Conservation (phyloP, 2,113 vertebrate genomes). For the Vulpes lagopus region DNA sequence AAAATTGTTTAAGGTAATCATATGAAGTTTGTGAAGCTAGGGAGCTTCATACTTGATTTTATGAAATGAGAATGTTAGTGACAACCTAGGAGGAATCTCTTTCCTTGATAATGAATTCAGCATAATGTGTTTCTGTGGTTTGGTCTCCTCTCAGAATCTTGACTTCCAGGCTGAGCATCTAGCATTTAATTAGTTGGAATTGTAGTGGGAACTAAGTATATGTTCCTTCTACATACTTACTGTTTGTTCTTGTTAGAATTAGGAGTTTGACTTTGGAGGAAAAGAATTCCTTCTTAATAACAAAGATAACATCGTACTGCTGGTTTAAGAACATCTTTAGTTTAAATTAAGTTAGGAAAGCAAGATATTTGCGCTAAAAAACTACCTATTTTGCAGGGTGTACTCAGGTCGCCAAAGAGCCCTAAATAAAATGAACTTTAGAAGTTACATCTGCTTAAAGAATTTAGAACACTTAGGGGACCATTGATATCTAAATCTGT, state of each 20-base stretch:
- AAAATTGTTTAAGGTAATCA: neutral
- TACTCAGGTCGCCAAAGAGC: neutral
- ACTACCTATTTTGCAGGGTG: neutral
- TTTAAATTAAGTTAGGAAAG: conserved; percentile 19
- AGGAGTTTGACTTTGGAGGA: neutral
- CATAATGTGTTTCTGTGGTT: conserved; percentile 45
- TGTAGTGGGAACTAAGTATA: conserved; percentile 3
- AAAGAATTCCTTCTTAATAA: neutral
- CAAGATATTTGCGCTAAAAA: conserved; percentile 42
- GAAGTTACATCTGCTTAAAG: neutral
- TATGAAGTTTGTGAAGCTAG: conserved; percentile 30
- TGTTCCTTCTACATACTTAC: neutral
- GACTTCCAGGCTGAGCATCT: neutral
- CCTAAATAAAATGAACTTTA: neutral
- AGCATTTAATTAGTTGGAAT: conserved; percentile 49
- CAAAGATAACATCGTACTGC: neutral
- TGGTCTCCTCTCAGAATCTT: conserved; percentile 51
- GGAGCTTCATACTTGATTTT: conserved; percentile 42
- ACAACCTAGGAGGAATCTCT: neutral
- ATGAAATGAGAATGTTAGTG: conserved; percentile 32
- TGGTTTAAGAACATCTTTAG: conserved; percentile 42
- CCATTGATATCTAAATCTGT: conserved; percentile 1
- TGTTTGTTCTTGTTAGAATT: conserved; percentile 55
- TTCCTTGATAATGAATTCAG: neutral
- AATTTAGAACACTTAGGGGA: neutral